phyloP scores from a whole-genome alignment of 2,113 vertebrate genomes.

The Actinemys pallida region DNA sequence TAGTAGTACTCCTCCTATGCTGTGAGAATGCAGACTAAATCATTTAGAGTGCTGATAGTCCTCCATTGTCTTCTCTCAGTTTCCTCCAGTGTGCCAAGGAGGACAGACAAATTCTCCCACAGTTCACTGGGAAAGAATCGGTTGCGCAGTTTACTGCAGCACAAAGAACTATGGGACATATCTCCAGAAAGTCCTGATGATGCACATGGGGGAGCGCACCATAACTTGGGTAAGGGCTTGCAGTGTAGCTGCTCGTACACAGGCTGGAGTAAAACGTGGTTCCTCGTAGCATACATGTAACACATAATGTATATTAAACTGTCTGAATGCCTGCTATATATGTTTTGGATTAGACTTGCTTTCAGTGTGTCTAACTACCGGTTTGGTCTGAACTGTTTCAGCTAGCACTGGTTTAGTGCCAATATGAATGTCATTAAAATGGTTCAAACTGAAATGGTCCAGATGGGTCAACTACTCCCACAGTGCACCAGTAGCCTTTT shows the following conservation, averaged over 20 bases:
- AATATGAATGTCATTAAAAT: background rate
- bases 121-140: background rate
- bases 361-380: background rate
- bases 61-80: background rate
- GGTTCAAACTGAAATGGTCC: background rate
- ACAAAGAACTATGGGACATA: background rate
- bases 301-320: background rate
- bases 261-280: background rate
- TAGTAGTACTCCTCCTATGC: rapidly evolving
- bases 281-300: rapidly evolving
- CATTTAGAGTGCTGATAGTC: background rate
- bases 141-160: background rate
- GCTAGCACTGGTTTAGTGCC: background rate
- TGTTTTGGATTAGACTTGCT: background rate
- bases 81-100: background rate
- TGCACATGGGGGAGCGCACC: background rate
- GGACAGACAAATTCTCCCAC: background rate
- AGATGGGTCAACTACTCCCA: rapidly evolving
- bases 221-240: background rate
- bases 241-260: background rate
- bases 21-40: background rate
- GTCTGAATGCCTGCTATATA: background rate
- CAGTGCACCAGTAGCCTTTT: background rate
- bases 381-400: background rate
- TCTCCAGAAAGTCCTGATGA: background rate